Evolutionary conservation across 2,888 invertebrate species (phyloP), one percentile per base, ranked within the genome.

Genomic region (Tachina fera): DNA sequence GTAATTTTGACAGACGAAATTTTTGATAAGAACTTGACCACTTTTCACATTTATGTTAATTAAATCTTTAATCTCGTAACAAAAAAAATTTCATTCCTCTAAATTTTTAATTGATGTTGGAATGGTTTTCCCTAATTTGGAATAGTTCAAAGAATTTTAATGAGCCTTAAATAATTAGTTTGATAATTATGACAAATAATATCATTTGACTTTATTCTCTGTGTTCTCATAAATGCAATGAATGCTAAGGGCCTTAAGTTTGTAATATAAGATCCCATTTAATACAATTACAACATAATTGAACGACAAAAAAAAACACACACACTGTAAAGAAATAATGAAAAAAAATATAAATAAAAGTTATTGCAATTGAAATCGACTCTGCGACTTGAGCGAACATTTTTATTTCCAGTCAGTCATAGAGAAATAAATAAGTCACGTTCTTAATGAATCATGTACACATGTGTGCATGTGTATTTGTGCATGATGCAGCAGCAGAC

Each of bases 401-500:
- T 60, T 61, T 81, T 41, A 47, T 67, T 67, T 16, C 74, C 49
- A 79, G 63, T 79, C 63, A 76, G 39, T 76, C 87, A 87, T 87
- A 87, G 78, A 84, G 74, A 83, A 72, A 56, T 60, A 78, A 84
- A 74, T 60, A 78, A 84, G 76, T 83, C 75, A 80, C 86, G 86
- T 87, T 86, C 87, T 86, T 88, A 87, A 89, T 88, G 88, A 88
- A 87, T 88, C 89, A 89, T 88, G 84, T 76, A 86, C 72, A 22
- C 22, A 22, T 22, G 22, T 22, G 3, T 22, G 78, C 72, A n/a
- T n/a, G 81, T 86, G 83, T n/a, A 14, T 45, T 89, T 88, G 84
- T 76, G 86, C 72, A 65, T 74, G 53, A 81, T 72, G 72, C 56
- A 45, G 39, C 56, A 45, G 39, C 13, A 67, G 70, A 43, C 71